Evolutionary conservation across 2,797 vertebrate genomes (phyloP).

Genomic region (Tinamus major): DNA sequence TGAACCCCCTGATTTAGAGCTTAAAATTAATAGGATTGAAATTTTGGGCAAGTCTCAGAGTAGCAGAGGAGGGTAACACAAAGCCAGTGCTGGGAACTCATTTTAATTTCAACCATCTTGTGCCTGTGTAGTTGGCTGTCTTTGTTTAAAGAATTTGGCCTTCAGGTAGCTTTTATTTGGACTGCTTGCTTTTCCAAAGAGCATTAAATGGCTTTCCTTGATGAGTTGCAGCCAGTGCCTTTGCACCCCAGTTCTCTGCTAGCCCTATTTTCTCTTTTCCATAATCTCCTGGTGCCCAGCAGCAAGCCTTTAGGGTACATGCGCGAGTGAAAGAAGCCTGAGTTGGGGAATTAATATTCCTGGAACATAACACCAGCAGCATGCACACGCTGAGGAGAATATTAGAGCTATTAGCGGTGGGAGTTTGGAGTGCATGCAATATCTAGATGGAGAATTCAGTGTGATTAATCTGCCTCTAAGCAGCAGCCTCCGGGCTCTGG

Average conservation of each 20-base stretch:
- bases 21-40: slow-evolving; percentile 4
- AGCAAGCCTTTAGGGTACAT: slow-evolving; percentile 79
- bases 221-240: slow-evolving; percentile 59
- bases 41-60: slow-evolving; percentile 26
- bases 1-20: not conserved
- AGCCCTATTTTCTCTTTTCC: slow-evolving; percentile 57
- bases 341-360: slow-evolving; percentile 85
- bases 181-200: slow-evolving; percentile 40
- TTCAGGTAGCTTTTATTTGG: slow-evolving; percentile 60
- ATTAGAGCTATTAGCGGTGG: slow-evolving; percentile 86
- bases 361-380: slow-evolving; percentile 84
- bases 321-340: slow-evolving; percentile 74
- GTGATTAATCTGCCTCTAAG: slow-evolving; percentile 88
- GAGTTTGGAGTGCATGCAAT: slow-evolving; percentile 83
- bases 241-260: slow-evolving; percentile 39
- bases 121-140: slow-evolving; percentile 26
- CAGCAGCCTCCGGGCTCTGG: slow-evolving; percentile 83
- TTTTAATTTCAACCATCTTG: slow-evolving; percentile 67
- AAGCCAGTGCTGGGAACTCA: slow-evolving; percentile 43
- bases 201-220: slow-evolving; percentile 60
- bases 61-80: not conserved
- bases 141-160: slow-evolving; percentile 54
- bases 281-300: slow-evolving; percentile 66
- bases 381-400: slow-evolving; percentile 86
- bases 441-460: slow-evolving; percentile 85